Conservation (phyloP, 2,113 vertebrate species). For the Tympanuchus pallidicinctus region DNA sequence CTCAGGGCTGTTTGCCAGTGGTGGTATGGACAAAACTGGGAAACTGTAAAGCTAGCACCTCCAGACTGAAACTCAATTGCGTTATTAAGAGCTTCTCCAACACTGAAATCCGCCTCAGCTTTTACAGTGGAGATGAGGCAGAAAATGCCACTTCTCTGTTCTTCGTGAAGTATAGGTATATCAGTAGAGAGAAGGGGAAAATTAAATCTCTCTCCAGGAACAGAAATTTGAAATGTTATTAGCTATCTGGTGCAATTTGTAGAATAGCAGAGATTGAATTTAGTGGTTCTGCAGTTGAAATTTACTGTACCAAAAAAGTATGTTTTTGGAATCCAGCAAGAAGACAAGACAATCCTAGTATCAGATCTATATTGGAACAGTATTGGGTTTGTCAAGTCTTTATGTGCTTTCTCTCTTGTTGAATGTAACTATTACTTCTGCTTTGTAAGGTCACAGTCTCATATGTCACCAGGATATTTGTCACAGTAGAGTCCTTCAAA, state of each 20-base stretch:
- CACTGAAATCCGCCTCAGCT: neutral
- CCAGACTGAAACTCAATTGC: neutral
- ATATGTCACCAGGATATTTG: neutral
- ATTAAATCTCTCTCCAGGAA: neutral
- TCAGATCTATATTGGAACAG: constrained; percentile 9
- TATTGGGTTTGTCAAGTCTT: constrained; percentile 3
- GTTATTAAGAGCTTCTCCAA: neutral
- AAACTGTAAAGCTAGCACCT: neutral
- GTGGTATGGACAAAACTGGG: neutral
- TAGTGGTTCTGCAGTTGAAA: constrained; percentile 7
- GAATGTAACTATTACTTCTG: constrained; percentile 7
- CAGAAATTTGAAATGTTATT: neutral
- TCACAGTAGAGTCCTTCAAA: neutral
- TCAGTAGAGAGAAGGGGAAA: neutral
- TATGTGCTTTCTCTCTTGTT: neutral
- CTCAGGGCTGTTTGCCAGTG: neutral
- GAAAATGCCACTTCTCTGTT: neutral
- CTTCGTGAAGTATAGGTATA: neutral
- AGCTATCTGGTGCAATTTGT: neutral
- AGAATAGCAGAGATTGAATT: neutral
- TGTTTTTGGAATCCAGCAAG: constrained; percentile 6
- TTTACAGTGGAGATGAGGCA: neutral
- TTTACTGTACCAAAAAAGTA: neutral
- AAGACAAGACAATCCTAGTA: constrained; percentile 1
- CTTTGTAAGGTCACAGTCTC: neutral